Evolutionary conservation across 2,888 invertebrate genomes (phyloP).

Genomic region (Macaria liturata): DNA sequence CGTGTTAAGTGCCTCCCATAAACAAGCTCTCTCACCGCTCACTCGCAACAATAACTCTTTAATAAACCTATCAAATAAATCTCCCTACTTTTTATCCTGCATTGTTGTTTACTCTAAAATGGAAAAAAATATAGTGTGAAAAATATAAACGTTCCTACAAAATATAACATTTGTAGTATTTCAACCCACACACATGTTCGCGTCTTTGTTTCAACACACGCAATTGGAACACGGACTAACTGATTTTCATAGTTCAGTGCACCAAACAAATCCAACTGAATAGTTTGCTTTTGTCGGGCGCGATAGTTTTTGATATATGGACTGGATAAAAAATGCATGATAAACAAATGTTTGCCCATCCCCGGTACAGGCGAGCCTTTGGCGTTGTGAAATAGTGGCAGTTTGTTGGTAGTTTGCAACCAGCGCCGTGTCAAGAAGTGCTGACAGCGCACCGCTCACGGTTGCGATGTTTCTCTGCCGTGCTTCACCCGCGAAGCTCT

Average conservation of each 20-base stretch:
- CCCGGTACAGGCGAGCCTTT: conserved; percentile 45
- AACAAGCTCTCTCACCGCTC: conserved; percentile 63
- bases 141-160: too few relatives aligned
- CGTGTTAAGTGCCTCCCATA: conserved; percentile 66
- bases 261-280: conserved; percentile 53
- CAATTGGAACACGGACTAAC: conserved; percentile 45
- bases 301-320: conserved; percentile 64
- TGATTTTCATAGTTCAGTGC: conserved; percentile 56
- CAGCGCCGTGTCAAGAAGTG: conserved; percentile 52
- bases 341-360: conserved; percentile 59
- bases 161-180: too few relatives aligned
- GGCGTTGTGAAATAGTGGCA: conserved; percentile 57
- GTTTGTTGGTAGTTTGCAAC: conserved; percentile 54
- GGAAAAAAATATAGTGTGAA: too few relatives aligned
- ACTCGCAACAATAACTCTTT: conserved; percentile 67
- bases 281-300: conserved; percentile 59
- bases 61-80: conserved; percentile 58
- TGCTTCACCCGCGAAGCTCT: conserved; percentile 24
- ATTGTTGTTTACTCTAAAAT: too few relatives aligned
- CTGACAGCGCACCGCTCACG: conserved; percentile 49
- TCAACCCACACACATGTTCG: neutral
- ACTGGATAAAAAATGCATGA: conserved; percentile 59
- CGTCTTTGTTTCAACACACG: conserved; percentile 17
- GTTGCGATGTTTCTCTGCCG: conserved; percentile 41
- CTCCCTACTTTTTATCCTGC: conserved; percentile 39